Percentiles rank a stretch among this genome's conserved stretches.
Evolutionary conservation across 2,888 invertebrate genomes (phyloP).

Genomic region (Ornithoptera alexandrae): DNA sequence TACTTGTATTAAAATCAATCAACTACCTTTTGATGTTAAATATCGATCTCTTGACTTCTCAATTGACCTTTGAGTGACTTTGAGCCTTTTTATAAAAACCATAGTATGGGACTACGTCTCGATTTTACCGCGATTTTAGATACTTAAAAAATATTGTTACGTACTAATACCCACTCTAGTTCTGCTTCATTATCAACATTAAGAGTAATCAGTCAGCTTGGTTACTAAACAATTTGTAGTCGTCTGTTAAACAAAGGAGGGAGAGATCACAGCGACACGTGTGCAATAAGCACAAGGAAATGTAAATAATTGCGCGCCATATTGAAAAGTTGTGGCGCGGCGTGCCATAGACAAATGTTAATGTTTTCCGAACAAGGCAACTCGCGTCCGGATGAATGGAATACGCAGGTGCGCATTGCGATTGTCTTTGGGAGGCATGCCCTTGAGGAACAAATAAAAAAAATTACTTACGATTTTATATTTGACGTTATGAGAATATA

Average conservation of each 20-base stretch:
- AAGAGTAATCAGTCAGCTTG: neutral
- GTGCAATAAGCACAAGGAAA: conserved; percentile 35
- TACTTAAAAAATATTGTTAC: too few relatives aligned
- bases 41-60: too few relatives aligned
- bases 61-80: too few relatives aligned
- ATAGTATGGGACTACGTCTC: too few relatives aligned
- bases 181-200: neutral
- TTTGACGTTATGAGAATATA: conserved; percentile 5
- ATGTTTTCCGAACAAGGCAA: conserved; percentile 37
- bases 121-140: too few relatives aligned
- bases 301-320: conserved; percentile 34
- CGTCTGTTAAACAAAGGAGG: conserved; percentile 10
- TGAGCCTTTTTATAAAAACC: too few relatives aligned
- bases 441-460: conserved; percentile 29
- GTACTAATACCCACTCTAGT: neutral
- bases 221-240: neutral
- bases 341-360: conserved; percentile 36
- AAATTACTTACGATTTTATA: conserved; percentile 17
- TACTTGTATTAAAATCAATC: too few relatives aligned
- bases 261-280: conserved; percentile 32
- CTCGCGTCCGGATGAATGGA: conserved; percentile 47
- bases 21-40: too few relatives aligned
- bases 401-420: conserved; percentile 54
- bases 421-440: conserved; percentile 28
- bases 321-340: conserved; percentile 33